These are phyloP conservation scores for Microctenopoma stevenorrisi DNA, from an alignment of 2,797 vertebrate genomes.

Conservation along the genomic window DNA sequence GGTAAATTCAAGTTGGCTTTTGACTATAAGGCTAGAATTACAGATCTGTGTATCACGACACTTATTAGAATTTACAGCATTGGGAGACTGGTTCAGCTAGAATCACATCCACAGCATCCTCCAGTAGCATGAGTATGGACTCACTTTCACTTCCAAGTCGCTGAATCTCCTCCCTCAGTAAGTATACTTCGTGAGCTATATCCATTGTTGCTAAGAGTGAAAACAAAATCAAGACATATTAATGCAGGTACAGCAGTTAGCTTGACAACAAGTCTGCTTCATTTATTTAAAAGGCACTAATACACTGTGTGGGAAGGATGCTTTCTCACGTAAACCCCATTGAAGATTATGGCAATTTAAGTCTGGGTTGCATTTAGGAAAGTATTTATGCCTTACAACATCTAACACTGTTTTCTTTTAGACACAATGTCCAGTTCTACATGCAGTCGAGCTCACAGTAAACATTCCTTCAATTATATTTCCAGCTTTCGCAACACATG, in stretches of 20 bases:
- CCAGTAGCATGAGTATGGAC: conserved; percentile 44
- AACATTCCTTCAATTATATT: no score
- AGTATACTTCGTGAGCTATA: conserved; percentile 87
- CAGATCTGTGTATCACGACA: no score
- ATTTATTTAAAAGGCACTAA: neutral
- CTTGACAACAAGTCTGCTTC: neutral
- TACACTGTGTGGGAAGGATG: neutral
- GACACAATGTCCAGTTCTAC: neutral
- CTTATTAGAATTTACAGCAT: no score
- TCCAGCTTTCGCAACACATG: rapidly evolving
- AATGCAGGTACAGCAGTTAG: neutral
- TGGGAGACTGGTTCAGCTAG: neutral
- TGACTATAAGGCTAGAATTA: no score
- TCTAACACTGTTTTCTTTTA: rapidly evolving
- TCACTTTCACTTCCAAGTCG: conserved; percentile 92
- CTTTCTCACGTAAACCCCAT: neutral
- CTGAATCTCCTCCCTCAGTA: conserved; percentile 92
- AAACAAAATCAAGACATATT: conserved; percentile 18
- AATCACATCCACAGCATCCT: neutral
- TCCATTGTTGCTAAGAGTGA: conserved; percentile 86
- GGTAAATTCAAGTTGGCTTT: no score
- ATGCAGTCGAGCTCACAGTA: neutral
- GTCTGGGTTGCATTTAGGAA: neutral
- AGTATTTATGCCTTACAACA: neutral
- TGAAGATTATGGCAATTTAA: neutral